phyloP scores from a whole-genome alignment of 37 sponge, comb jelly and placozoan species.

The Halichondria panicea region DNA sequence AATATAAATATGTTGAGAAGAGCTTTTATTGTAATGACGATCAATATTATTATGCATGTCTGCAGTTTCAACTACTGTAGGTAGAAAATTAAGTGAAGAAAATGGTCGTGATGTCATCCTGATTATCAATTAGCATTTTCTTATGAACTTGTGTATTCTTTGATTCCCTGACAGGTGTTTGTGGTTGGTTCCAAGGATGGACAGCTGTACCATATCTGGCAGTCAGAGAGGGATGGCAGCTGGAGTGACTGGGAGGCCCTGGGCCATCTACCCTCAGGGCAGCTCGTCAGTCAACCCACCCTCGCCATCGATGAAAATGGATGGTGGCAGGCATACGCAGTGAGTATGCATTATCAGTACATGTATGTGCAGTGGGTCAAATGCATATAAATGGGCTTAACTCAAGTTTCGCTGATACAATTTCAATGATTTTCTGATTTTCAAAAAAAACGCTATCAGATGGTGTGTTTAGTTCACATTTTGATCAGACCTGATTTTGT shows the following conservation, averaged over 20 bases:
- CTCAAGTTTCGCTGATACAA: too few species aligned
- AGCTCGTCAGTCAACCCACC: conserved; percentile 31
- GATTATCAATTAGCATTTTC: too few species aligned
- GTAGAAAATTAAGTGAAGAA: background rate
- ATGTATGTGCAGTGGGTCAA: background rate
- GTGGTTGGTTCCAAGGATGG: conserved; percentile 29
- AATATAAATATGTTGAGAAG: too few species aligned
- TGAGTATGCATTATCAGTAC: conserved; percentile 9
- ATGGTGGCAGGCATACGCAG: conserved; percentile 66
- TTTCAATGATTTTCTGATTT: too few species aligned
- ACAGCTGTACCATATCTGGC: conserved; percentile 62
- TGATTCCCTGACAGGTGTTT: conserved; percentile 40
- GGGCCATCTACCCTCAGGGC: conserved; percentile 26
- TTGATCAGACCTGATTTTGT: too few species aligned
- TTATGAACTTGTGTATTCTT: too few species aligned
- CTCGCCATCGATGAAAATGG: conserved; percentile 19
- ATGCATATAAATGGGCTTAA: too few species aligned
- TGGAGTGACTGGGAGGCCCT: conserved; percentile 61
- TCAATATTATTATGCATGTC: too few species aligned
- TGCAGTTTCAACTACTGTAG: background rate
- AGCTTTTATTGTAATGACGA: too few species aligned
- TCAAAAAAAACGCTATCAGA: too few species aligned
- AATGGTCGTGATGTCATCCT: too few species aligned
- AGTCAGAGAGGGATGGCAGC: conserved; percentile 36
- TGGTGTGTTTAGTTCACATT: too few species aligned